phyloP scores from a whole-genome alignment of 2,797 vertebrate genomes.

The Corythornis leucogaster region DNA sequence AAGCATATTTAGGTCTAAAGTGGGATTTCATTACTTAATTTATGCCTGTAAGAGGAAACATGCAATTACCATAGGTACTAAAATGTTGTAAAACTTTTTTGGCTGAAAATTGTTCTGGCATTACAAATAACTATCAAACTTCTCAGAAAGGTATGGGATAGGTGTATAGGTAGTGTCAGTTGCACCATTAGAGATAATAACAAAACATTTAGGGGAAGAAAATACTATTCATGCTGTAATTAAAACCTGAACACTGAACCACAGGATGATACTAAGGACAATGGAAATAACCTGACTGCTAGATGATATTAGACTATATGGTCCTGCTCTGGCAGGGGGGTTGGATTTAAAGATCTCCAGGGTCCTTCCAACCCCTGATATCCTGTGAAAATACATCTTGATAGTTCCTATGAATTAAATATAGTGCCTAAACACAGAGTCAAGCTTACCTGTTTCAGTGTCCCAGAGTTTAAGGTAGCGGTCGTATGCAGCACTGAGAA shows the following conservation, averaged over 20 bases:
- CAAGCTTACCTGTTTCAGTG: constrained; percentile 90
- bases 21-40: not conserved
- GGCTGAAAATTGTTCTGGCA: not conserved
- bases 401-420: not conserved
- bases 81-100: not conserved
- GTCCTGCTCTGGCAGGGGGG: too few relatives aligned
- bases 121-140: not conserved
- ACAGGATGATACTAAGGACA: not conserved
- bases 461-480: constrained; percentile 98
- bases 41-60: not conserved
- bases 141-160: not conserved
- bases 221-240: not conserved
- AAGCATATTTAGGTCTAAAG: not conserved
- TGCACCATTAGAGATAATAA: not conserved
- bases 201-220: not conserved
- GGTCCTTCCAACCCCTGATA: too few relatives aligned
- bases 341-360: too few relatives aligned
- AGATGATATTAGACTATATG: too few relatives aligned
- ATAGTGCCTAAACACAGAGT: not conserved
- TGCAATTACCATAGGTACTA: not conserved
- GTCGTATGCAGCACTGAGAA: constrained; percentile 96
- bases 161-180: not conserved
- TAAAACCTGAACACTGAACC: not conserved
- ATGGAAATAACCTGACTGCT: not conserved
- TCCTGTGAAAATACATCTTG: not conserved